A percentile compares a stretch with the other conserved stretches of the same genome.
Evolutionary conservation across 2,888 invertebrate species (phyloP).

Genomic region (Nycteola revayana): DNA sequence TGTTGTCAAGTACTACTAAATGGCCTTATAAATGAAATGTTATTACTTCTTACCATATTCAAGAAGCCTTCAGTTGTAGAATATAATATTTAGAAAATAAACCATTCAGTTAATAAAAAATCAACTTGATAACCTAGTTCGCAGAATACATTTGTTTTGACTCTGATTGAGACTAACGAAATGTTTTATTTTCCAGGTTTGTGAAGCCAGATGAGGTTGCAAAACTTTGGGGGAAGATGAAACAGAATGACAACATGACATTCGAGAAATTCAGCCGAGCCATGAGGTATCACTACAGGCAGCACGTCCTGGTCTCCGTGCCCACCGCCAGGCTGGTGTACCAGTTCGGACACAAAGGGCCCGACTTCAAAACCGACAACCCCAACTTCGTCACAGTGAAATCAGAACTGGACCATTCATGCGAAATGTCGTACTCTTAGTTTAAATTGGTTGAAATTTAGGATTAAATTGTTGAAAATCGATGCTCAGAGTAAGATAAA

Average conservation of each 20-base stretch:
- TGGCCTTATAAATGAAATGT: slow-evolving; percentile 18
- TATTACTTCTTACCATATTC: slow-evolving; percentile 10
- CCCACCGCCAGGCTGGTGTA: slow-evolving; percentile 89
- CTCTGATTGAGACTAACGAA: too few relatives aligned
- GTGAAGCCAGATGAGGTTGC: slow-evolving; percentile 94
- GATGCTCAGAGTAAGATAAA: slow-evolving; percentile 36
- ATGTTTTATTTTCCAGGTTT: slow-evolving; percentile 86
- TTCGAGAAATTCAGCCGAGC: slow-evolving; percentile 96
- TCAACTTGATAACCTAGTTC: too few relatives aligned
- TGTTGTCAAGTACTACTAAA: slow-evolving; percentile 5
- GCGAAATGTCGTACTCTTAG: slow-evolving; percentile 57
- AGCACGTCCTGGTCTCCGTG: slow-evolving; percentile 88
- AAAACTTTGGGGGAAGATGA: slow-evolving; percentile 92
- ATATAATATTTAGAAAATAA: slow-evolving; percentile 19
- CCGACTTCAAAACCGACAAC: slow-evolving; percentile 87
- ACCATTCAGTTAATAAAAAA: slow-evolving; percentile 5
- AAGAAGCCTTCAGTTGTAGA: slow-evolving; percentile 23
- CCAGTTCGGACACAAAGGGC: slow-evolving; percentile 91
- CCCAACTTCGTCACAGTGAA: slow-evolving; percentile 76
- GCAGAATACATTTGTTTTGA: too few relatives aligned
- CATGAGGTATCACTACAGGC: slow-evolving; percentile 93
- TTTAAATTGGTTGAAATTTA: slow-evolving; percentile 36
- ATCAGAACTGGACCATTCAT: slow-evolving; percentile 50
- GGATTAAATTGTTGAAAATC: slow-evolving; percentile 33
- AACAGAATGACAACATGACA: slow-evolving; percentile 94